phyloP scores from a whole-genome alignment of 2,888 invertebrate species.

The Dasysyrphus tricinctus region DNA sequence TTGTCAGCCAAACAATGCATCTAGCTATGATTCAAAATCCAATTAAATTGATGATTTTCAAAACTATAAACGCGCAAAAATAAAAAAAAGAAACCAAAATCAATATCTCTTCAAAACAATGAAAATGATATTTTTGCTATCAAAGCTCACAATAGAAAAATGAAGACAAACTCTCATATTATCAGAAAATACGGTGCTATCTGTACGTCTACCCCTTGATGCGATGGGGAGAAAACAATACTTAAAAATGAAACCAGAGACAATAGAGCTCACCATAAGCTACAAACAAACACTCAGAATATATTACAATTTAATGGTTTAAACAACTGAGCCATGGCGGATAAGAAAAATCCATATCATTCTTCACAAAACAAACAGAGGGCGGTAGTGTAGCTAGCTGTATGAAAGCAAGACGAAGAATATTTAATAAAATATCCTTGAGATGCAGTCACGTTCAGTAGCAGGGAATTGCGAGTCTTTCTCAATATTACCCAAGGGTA shows the following conservation, averaged over 20 bases:
- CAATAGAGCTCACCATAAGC: slow-evolving; percentile 65
- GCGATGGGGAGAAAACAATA: background rate
- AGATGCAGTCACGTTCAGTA: slow-evolving; percentile 72
- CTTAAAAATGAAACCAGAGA: slow-evolving; percentile 45
- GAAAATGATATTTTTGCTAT: slow-evolving; percentile 6
- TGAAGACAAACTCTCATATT: slow-evolving; percentile 15
- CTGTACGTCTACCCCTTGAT: background rate
- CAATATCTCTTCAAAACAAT: slow-evolving; percentile 18
- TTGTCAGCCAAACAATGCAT: background rate
- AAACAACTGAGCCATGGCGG: slow-evolving; percentile 75
- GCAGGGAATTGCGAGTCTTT: slow-evolving; percentile 39
- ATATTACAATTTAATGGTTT: slow-evolving; percentile 75
- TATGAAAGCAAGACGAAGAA: slow-evolving; percentile 25
- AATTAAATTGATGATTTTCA: slow-evolving; percentile 15
- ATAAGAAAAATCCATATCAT: slow-evolving; percentile 74
- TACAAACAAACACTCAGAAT: slow-evolving; percentile 75
- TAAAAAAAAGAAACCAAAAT: background rate
- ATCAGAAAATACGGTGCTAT: slow-evolving; percentile 5
- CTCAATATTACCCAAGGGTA: slow-evolving; percentile 12
- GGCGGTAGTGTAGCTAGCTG: slow-evolving; percentile 25
- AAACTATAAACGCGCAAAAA: background rate
- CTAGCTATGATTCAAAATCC: background rate
- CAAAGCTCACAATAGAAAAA: slow-evolving; percentile 25
- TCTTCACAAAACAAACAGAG: slow-evolving; percentile 41
- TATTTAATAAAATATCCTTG: slow-evolving; percentile 72